Evolutionary conservation across 2,797 vertebrate genomes (phyloP), one percentile per base, ranked within the genome.

Genomic region (Erethizon dorsatum): DNA sequence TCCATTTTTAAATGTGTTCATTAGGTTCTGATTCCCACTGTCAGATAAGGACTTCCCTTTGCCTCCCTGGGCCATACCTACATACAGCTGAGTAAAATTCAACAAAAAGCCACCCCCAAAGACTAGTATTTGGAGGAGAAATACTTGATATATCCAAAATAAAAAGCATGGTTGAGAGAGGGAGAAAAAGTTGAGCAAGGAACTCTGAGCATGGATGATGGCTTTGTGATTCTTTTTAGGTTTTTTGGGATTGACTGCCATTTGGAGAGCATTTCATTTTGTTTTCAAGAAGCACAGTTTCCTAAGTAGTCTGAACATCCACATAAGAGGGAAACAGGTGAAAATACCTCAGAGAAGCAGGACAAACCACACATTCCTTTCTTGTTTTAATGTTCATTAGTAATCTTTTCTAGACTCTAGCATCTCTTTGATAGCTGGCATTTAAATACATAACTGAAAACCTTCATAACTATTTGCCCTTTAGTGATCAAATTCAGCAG

Each of bases 211-310:
- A 47, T 3, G 14, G 26, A 57, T 18, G 18, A 54, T 22, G 22
- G 47, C 31, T 96, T 90, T 67, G 57, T 57, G 78, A 73, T 73
- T 45, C 28, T 82, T 69, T 50, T 82, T 57, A 41, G 37, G 37
- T 45, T 77, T 93, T 92, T n/a, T 2, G 0, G 41, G 33, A 13
- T 80, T 90, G 75, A 86, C 4, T 65, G 75, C 31, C 33, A 2
- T 14, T 94, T 61, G 52, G 67, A 96, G 22, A 96, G 12, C 54
- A 92, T 96, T 95, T 94, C 54, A 93, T 95, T 93, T 96, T 24
- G n/a, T 95, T 79, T 83, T 24, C 28, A 83, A 96, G 69, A 90
- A 94, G 20, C 50, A 84, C 50, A 84, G 52, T 93, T 95, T 96
- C 20, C n/a, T 57, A 88, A 4, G 92, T 90, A 96, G 86, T 61